A percentile compares a stretch with the other conserved stretches of the same genome.
These are phyloP conservation scores for Tribolium castaneum DNA, from an alignment of 1,140 invertebrate genomes.

Conservation along the genomic window DNA sequence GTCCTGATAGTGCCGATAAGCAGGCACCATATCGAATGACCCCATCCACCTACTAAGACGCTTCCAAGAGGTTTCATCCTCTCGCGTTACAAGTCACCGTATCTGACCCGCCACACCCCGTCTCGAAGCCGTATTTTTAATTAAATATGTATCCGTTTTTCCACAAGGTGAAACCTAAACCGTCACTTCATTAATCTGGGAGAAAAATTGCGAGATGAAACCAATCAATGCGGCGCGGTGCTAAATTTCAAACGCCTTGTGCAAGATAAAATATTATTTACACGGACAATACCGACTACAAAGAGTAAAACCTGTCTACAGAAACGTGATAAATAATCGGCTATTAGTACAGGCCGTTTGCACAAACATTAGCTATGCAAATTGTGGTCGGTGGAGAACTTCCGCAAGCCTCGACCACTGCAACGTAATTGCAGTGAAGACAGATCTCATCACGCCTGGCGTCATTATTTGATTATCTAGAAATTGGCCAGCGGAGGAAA, in stretches of 20 bases:
- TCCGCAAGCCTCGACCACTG: constrained; percentile 17
- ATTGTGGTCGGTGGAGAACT: constrained; percentile 16
- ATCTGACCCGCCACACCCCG: constrained; percentile 24
- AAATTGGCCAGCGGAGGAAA: neutral
- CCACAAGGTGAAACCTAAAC: constrained; percentile 2
- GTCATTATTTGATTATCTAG: constrained; percentile 7
- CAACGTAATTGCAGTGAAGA: constrained; percentile 2
- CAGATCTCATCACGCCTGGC: neutral
- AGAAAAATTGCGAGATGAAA: neutral
- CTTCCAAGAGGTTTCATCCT: constrained; percentile 29
- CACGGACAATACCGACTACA: constrained; percentile 21
- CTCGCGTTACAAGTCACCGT: constrained; percentile 22
- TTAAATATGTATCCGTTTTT: constrained; percentile 4
- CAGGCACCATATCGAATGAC: constrained; percentile 24
- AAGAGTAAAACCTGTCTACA: constrained; percentile 21
- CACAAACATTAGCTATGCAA: constrained; percentile 32
- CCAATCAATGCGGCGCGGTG: neutral
- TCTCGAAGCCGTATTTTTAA: constrained; percentile 38
- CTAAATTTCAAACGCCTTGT: neutral
- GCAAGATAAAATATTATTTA: neutral
- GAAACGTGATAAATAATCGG: constrained; percentile 30
- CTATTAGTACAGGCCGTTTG: constrained; percentile 29
- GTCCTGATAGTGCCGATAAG: constrained; percentile 5
- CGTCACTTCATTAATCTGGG: neutral
- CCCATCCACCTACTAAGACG: constrained; percentile 8